phyloP scores from a whole-genome alignment of 2,113 vertebrate genomes.

The Neogobius melanostomus region DNA sequence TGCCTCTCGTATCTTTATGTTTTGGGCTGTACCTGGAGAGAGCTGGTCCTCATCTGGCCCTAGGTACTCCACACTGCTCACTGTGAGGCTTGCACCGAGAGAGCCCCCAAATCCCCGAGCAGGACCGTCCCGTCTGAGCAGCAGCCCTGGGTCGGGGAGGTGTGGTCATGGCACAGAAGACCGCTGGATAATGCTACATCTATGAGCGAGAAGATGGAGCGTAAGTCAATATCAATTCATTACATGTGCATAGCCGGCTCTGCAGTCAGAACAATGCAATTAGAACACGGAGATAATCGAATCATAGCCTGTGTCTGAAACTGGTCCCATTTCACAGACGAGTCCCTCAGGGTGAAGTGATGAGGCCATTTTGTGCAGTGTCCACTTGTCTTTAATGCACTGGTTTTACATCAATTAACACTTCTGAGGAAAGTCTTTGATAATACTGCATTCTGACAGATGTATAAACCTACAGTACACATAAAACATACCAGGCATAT shows the following conservation, averaged over 20 bases:
- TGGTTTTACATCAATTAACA: background rate
- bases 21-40: slow-evolving; percentile 55
- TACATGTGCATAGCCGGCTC: background rate
- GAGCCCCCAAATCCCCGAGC: slow-evolving; percentile 72
- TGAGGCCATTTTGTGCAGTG: background rate
- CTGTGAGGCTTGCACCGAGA: slow-evolving; percentile 68
- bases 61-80: slow-evolving; percentile 79
- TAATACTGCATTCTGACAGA: background rate
- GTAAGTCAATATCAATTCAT: background rate
- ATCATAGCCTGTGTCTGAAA: background rate
- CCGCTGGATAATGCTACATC: slow-evolving; percentile 80
- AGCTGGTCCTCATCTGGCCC: slow-evolving; percentile 74
- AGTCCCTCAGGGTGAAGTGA: background rate
- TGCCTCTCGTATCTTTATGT: background rate
- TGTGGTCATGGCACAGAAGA: slow-evolving; percentile 68
- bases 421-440: background rate
- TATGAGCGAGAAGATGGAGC: slow-evolving; percentile 29
- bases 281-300: background rate
- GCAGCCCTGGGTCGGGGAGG: slow-evolving; percentile 71
- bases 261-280: background rate
- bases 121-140: slow-evolving; percentile 71
- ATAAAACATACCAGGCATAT: background rate
- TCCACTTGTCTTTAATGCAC: background rate
- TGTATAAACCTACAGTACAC: background rate
- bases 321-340: background rate